Evolutionary conservation across 92 coral and sea anemone genomes (phyloP), one percentile per base, ranked within the genome.

Genomic region (Umimayanthus kanabou): DNA sequence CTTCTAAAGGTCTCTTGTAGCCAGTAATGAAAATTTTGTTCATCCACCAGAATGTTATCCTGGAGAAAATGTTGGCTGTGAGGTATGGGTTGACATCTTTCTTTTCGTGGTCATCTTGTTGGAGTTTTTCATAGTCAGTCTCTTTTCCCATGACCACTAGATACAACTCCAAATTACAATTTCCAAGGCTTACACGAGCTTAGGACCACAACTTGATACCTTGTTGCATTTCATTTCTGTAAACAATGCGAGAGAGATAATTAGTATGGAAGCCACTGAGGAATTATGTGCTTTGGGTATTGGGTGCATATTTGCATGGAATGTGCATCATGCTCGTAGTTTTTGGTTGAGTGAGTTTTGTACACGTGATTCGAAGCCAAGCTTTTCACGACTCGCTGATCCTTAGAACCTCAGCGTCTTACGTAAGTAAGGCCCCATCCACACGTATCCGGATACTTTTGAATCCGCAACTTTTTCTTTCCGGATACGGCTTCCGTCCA

Each of bases 31-130:
- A 95, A 39, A 95, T 95, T 71, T 91, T 88, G 93, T 95, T 95
- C 98, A 95, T 95, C 98, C 98, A 95, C 91, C 93, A 93, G 88
- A 95, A 89, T 15, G 98, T 95, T 16, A 95, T 77, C 43, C 90
- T 80, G 28, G 96, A 93, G 88, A 95, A 89, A 64, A 93, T 90
- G 88, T 92, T 93, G n/a, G 98, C 98, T 18, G 90, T 70, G 66
- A 90, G 91, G 26, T 92, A 92, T 1, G 98, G 98, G 92, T 95
- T 95, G 77, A 95, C 92, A 16, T 81, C 85, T 77, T 92, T 89
- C 53, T 91, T 89, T 9, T 77, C 88, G 20, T 85, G 93, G 26
- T 94, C 95, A 26, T 90, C 92, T 50, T 89, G 80, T 28, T 91
- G 53, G 55, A 95, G 88, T 88, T 95, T 91, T 82, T 93, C 90